phyloP scores from a whole-genome alignment of 2,797 vertebrate species.

The Onychomys leucogaster region DNA sequence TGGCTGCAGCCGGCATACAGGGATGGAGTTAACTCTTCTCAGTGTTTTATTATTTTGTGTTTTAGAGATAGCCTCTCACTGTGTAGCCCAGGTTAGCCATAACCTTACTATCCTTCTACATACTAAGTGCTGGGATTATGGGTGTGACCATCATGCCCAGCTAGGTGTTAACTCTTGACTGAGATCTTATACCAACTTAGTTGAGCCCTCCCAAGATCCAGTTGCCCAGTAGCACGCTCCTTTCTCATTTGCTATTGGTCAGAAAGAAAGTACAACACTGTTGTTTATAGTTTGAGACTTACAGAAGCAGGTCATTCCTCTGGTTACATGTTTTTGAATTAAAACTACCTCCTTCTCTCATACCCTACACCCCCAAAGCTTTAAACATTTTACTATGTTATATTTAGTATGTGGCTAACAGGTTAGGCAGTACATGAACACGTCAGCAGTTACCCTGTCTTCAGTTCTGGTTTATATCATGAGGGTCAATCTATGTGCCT shows the following conservation, averaged over 20 bases:
- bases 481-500: not conserved
- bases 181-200: slow-evolving; percentile 26
- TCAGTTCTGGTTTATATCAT: slow-evolving; percentile 3
- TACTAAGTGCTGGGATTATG: not conserved
- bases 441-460: not conserved
- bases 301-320: slow-evolving; percentile 49
- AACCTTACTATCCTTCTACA: not conserved
- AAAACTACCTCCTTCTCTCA: not conserved
- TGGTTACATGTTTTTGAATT: not conserved
- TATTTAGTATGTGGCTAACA: not conserved
- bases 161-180: slow-evolving; percentile 76
- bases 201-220: not conserved
- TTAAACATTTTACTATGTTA: not conserved
- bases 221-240: slow-evolving; percentile 10
- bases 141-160: not conserved
- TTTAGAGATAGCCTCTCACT: not conserved
- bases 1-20: slow-evolving; percentile 72
- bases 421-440: not conserved
- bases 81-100: not conserved
- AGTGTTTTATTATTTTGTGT: not conserved
- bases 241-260: slow-evolving; percentile 39
- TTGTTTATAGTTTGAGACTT: slow-evolving; percentile 54
- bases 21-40: slow-evolving; percentile 72
- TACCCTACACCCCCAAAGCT: not conserved
- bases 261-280: slow-evolving; percentile 32